Evolutionary conservation across 1,140 invertebrate species (phyloP).

Genomic region (Heterodera schachtii): DNA sequence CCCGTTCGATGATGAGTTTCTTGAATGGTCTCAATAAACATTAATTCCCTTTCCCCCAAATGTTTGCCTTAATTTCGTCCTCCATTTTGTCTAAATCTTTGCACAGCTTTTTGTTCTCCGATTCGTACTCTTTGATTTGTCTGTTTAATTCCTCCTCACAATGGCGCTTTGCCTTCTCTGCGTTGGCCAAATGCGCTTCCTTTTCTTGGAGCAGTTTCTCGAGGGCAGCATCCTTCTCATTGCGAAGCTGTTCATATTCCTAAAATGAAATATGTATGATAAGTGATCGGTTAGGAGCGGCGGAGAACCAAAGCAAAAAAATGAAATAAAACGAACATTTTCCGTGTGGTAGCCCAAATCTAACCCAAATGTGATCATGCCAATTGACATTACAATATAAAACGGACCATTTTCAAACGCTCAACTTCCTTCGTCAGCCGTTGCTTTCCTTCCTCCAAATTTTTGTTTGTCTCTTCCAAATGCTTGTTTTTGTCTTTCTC

Average conservation of each 20-base stretch:
- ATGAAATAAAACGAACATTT: too few relatives aligned
- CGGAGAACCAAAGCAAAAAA: too few relatives aligned
- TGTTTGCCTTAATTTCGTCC: constrained; percentile 7
- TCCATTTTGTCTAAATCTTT: constrained; percentile 13
- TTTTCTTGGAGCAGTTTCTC: constrained; percentile 4
- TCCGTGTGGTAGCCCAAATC: neutral
- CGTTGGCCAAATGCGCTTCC: neutral
- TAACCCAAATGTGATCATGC: neutral
- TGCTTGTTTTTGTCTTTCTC: neutral
- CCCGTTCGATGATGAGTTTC: neutral
- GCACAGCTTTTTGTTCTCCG: constrained; percentile 17
- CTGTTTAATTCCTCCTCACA: neutral
- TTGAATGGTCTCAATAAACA: neutral
- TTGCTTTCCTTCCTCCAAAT: constrained; percentile 2
- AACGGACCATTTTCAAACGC: neutral
- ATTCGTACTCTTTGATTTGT: neutral
- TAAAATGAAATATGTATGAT: neutral
- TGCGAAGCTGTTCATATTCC: constrained; percentile 10
- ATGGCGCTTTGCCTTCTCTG: neutral
- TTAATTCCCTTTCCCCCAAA: neutral
- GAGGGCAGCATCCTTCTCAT: constrained; percentile 6
- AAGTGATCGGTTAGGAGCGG: too few relatives aligned
- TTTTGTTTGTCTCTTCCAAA: neutral
- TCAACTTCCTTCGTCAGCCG: neutral
- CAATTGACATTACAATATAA: neutral